Percentiles rank a stretch among this genome's conserved stretches.
These are phyloP conservation scores for Orgyia antiqua DNA, from an alignment of 2,888 invertebrate genomes.

Conservation along the genomic window DNA sequence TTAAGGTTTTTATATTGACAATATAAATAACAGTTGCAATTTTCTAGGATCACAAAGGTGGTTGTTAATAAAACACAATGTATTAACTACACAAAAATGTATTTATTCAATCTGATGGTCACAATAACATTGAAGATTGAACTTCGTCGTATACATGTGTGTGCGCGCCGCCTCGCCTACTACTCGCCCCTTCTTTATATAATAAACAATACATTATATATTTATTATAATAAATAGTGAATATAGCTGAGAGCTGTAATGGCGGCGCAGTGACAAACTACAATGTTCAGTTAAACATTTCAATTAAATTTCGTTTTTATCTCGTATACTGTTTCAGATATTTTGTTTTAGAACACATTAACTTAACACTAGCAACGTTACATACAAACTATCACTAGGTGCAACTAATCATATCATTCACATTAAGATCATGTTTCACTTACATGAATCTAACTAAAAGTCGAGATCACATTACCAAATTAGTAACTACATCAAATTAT, in stretches of 20 bases:
- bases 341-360: slow-evolving; percentile 74
- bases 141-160: slow-evolving; percentile 72
- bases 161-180: slow-evolving; percentile 51
- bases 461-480: slow-evolving; percentile 47
- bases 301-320: slow-evolving; percentile 53
- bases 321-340: slow-evolving; percentile 78
- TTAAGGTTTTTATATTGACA: no score
- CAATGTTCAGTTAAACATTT: slow-evolving; percentile 50
- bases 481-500: no score
- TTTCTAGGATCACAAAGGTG: no score
- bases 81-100: no score
- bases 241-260: slow-evolving; percentile 21
- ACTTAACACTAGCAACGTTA: slow-evolving; percentile 58
- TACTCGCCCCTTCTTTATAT: no score
- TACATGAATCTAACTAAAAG: slow-evolving; percentile 32
- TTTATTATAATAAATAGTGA: no score
- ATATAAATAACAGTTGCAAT: no score
- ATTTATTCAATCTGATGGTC: slow-evolving; percentile 73
- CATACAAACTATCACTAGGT: slow-evolving; percentile 50
- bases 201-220: no score
- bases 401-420: slow-evolving; percentile 32
- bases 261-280: slow-evolving; percentile 43
- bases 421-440: slow-evolving; percentile 21
- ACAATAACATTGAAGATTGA: slow-evolving; percentile 76
- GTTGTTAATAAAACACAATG: slow-evolving; percentile 63